Evolutionary conservation across 2,797 vertebrate species (phyloP), one percentile per base, ranked within the genome.

Genomic region (Crocidura indochinensis): DNA sequence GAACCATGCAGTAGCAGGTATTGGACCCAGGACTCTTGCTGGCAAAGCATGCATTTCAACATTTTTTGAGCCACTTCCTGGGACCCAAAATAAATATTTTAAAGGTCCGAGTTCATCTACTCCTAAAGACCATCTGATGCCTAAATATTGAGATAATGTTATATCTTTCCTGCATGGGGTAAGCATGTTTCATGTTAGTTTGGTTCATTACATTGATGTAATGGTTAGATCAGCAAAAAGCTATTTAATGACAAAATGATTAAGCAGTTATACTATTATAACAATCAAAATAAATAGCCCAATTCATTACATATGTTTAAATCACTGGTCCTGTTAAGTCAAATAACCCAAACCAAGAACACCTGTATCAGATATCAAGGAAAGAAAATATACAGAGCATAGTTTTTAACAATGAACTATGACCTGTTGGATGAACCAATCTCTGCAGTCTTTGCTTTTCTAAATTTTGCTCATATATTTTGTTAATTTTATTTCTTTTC

Each of bases 161-260:
- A 24, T 0, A 19, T 56, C 4, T 78, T 71, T 19, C 74, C 8
- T 47, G 10, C 8, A n/a, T 9, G 2, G 10, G 46, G 26, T 67
- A n/a, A 46, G 9, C 53, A 14, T 8, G 69, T 65, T 92, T 81
- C 78, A 20, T 84, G 27, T 89, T 38, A n/a, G 15, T 76, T 53
- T 64, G 19, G 72, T 80, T 81, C 14, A 38, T 65, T 80, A 53
- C 81, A 65, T 71, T 80, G 29, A 2, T 24, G 78, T 49, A 11
- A 10, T 62, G 8, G 5, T n/a, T 69, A 27, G 26, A 65, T 78
- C 17, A n/a, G 12, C 56, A 46, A 87, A 29, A 14, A 49, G 77
- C 76, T 72, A 76, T 68, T 81, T 69, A 85, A 60, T 51, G 46
- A 38, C 11, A 47, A 82, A 75, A 67, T 26, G 47, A 9, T 4